Evolutionary conservation across 2,888 invertebrate species (phyloP), one percentile per base, ranked within the genome.

Genomic region (Minunthozetes semirufus): DNA sequence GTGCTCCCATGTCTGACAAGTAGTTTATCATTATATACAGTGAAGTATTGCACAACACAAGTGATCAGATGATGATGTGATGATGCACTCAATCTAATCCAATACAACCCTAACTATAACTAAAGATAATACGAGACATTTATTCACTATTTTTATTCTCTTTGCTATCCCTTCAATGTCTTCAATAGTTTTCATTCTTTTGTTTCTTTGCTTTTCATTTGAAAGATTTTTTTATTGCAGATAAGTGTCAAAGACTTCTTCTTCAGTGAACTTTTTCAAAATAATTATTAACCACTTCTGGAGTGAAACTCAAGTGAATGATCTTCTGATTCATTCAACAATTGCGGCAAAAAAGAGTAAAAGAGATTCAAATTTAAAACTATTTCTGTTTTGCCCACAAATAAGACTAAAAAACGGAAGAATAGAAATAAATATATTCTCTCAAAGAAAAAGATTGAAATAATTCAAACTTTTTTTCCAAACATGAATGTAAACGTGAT

Each of bases 191-290:
- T n/a, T n/a, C n/a, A n/a, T n/a, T 42, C 42, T 42, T 42, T 42
- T 42, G 42, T 42, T 50, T 59, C 27, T 59, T 59, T 56, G 9
- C 6, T 25, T n/a, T 15, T 59, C 25, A 27, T 38, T 66, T 38
- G 15, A 66, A 38, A 11, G 61, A 38, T 33, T 17, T 38, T 66
- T 66, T 66, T 33, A n/a, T 19, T 22, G 63, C 11, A 66, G 3
- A 70, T 46, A 46, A 48, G 25, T 70, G 70, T 70, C 70, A 70
- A 70, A 70, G 70, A 70, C 70, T 70, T 70, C 25, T 70, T 61
- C 33, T 66, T 66, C 38, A 38, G 38, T 66, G 38, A 66, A 66
- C 63, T 66, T 66, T 25, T 56, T 27, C 42, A 25, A 15, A 70
- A 70, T 70, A 70, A 70, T 70, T 70, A 70, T 70, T 42, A 70